A percentile compares a stretch with the other conserved stretches of the same genome.
Evolutionary conservation across 2,113 vertebrate genomes (phyloP).

Genomic region (Ochotona curzoniae): DNA sequence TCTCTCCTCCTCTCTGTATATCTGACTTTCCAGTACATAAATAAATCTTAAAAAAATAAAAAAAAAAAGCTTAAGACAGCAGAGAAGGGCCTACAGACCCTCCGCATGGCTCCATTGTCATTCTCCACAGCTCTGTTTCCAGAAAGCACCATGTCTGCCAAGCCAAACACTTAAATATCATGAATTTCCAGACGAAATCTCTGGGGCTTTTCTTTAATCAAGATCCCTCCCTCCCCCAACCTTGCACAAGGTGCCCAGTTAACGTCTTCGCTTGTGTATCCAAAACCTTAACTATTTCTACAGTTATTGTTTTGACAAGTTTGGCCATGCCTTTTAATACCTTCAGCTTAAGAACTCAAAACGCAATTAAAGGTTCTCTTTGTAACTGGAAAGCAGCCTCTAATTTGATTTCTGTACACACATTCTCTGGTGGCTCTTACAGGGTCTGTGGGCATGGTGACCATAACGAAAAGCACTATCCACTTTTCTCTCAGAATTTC

Average conservation of each 20-base stretch:
- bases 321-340: neutral
- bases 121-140: neutral
- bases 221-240: neutral
- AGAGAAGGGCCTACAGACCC: too few species aligned
- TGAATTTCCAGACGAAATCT: neutral
- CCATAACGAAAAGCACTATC: accelerated
- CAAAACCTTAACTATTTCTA: neutral
- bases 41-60: too few species aligned
- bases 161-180: neutral
- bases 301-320: neutral
- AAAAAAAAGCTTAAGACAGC: too few species aligned
- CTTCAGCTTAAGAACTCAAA: neutral
- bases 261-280: neutral
- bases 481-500: neutral
- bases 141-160: neutral
- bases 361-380: neutral
- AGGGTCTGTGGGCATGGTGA: neutral
- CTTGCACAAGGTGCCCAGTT: neutral
- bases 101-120: neutral
- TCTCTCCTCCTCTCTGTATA: too few species aligned
- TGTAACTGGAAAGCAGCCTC: neutral
- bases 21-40: too few species aligned
- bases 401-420: accelerated
- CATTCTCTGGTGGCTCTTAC: neutral
- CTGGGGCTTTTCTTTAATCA: neutral